Conservation (phyloP, 2,113 vertebrate genomes). For the Microcebus ravelobensis region DNA sequence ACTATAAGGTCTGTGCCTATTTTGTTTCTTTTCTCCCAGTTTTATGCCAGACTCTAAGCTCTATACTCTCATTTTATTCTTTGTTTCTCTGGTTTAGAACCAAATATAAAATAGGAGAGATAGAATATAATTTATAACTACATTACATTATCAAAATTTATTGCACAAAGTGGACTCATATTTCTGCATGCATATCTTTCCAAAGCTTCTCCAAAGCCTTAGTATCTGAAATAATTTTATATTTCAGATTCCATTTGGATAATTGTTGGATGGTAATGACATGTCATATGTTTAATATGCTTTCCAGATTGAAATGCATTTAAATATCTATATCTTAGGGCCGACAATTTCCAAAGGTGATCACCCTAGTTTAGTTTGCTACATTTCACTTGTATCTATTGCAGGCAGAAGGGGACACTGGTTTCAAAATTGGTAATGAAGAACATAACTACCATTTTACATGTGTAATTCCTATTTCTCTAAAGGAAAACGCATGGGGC, state of each 20-base stretch:
- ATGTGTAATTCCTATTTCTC: background rate
- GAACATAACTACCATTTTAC: constrained; percentile 11
- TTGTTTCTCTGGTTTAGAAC: constrained; percentile 25
- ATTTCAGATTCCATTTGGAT: constrained; percentile 64
- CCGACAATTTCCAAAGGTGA: constrained; percentile 50
- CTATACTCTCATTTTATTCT: background rate
- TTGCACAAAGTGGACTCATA: background rate
- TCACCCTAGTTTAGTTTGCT: background rate
- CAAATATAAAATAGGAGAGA: background rate
- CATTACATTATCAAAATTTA: constrained; percentile 16
- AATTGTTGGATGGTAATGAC: constrained; percentile 58
- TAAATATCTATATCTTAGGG: constrained; percentile 48
- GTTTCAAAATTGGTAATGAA: constrained; percentile 38
- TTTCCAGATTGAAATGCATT: constrained; percentile 62
- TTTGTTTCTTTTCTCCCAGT: background rate
- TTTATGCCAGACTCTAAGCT: background rate
- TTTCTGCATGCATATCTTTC: background rate
- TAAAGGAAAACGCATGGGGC: background rate
- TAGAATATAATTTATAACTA: background rate
- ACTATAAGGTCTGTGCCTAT: background rate
- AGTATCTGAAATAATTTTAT: constrained; percentile 54
- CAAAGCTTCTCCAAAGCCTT: constrained; percentile 38
- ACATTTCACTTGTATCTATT: background rate
- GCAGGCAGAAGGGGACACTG: constrained; percentile 11
- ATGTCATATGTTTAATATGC: constrained; percentile 55